These are phyloP conservation scores for Drosophila ezoana DNA, from an alignment of 2,888 invertebrate genomes.

Conservation along the genomic window DNA sequence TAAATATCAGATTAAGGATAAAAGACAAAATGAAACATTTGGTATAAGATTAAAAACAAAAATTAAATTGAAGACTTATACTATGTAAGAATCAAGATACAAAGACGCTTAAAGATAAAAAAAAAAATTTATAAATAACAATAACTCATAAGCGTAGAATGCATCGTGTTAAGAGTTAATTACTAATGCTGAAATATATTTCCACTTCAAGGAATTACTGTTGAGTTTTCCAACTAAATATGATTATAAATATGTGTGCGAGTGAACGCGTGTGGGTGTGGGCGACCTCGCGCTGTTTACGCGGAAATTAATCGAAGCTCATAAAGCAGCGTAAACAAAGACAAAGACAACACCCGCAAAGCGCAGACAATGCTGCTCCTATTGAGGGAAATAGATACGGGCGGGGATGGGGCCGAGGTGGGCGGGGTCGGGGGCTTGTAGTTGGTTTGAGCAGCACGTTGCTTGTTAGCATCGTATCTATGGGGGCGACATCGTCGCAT, in stretches of 20 bases:
- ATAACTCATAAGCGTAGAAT: too few relatives aligned
- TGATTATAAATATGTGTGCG: not conserved
- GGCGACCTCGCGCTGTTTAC: conserved; percentile 51
- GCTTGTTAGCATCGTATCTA: conserved; percentile 27
- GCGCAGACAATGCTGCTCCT: conserved; percentile 17
- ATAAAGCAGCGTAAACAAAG: conserved; percentile 68
- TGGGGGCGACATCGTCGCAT: conserved; percentile 58
- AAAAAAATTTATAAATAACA: too few relatives aligned
- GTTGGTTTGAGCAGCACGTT: conserved; percentile 9
- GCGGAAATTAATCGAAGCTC: conserved; percentile 75
- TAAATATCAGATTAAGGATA: not conserved
- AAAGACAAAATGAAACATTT: not conserved
- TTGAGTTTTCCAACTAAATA: not conserved
- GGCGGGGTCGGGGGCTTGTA: not conserved
- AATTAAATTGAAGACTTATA: too few relatives aligned
- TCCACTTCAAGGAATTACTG: conserved; percentile 8
- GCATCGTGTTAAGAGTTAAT: not conserved
- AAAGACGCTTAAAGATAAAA: too few relatives aligned
- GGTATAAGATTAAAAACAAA: too few relatives aligned
- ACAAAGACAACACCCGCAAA: conserved; percentile 19
- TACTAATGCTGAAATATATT: not conserved
- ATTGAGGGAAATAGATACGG: not conserved
- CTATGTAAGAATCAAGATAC: too few relatives aligned
- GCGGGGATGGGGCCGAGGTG: not conserved
- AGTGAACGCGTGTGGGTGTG: not conserved